Evolutionary conservation across 1,140 invertebrate genomes (phyloP).

Genomic region (Anoplophora glabripennis): DNA sequence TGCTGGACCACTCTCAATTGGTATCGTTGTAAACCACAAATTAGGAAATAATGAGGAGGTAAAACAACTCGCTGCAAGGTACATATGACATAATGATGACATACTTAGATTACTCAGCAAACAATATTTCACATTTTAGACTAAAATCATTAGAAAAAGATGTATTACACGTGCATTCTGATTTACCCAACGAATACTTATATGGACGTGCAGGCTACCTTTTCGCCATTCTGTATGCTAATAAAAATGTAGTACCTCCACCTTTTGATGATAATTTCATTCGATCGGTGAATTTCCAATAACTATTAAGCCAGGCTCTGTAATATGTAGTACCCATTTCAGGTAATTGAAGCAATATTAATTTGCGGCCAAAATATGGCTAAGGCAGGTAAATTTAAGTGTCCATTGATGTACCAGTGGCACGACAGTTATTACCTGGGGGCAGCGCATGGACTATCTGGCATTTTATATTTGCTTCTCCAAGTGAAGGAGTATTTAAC

Average conservation of each 20-base stretch:
- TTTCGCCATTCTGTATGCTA: conserved; percentile 71
- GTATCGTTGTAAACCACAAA: conserved; percentile 62
- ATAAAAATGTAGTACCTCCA: conserved; percentile 55
- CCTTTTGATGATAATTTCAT: conserved; percentile 52
- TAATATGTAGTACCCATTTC: conserved; percentile 18
- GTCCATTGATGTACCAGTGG: conserved; percentile 81
- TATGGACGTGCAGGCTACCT: conserved; percentile 84
- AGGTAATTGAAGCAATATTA: conserved; percentile 66
- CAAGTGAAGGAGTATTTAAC: conserved; percentile 59
- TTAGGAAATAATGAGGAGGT: conserved; percentile 51
- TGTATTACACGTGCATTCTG: conserved; percentile 50
- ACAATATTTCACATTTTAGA: conserved; percentile 46
- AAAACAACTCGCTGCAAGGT: conserved; percentile 54
- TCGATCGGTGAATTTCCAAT: conserved; percentile 46
- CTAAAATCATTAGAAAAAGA: conserved; percentile 54
- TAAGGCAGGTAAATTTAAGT: conserved; percentile 48
- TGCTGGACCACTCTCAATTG: conserved; percentile 70
- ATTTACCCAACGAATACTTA: conserved; percentile 76
- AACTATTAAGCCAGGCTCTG: conserved; percentile 8
- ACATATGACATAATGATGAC: background rate
- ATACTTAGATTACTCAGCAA: background rate
- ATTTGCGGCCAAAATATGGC: conserved; percentile 63
- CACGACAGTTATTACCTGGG: conserved; percentile 85
- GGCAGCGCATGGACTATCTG: conserved; percentile 82
- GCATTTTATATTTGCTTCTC: conserved; percentile 79